Conservation (phyloP, 1,140 invertebrate genomes). For the Ridgeia piscesae region DNA sequence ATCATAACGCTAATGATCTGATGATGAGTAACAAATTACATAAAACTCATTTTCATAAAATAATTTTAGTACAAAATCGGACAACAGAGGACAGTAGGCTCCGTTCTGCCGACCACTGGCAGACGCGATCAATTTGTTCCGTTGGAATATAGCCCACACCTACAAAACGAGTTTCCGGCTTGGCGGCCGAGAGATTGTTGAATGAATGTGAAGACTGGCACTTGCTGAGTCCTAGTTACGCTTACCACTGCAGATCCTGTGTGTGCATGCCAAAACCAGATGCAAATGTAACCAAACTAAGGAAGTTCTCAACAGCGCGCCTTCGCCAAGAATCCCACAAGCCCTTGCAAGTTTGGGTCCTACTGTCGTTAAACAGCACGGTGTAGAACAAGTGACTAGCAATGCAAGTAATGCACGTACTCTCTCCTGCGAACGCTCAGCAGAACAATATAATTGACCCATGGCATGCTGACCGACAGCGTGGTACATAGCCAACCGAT, state of each 20-base stretch:
- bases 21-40: background rate
- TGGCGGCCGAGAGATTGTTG: background rate
- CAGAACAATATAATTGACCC: background rate
- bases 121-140: background rate
- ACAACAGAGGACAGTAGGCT: background rate
- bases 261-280: background rate
- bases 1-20: background rate
- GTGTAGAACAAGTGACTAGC: background rate
- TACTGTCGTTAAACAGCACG: background rate
- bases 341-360: background rate
- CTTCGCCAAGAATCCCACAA: background rate
- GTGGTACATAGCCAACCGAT: background rate
- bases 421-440: background rate
- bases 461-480: background rate
- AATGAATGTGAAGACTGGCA: background rate
- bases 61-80: background rate
- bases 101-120: background rate
- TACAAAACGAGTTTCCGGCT: background rate
- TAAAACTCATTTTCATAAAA: conserved; percentile 2
- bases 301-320: background rate
- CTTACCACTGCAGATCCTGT: background rate
- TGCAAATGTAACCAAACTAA: background rate
- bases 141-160: background rate
- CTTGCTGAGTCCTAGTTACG: background rate
- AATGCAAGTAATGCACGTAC: background rate